Evolutionary conservation across 2,888 invertebrate species (phyloP).

Genomic region (Heliconius sara): DNA sequence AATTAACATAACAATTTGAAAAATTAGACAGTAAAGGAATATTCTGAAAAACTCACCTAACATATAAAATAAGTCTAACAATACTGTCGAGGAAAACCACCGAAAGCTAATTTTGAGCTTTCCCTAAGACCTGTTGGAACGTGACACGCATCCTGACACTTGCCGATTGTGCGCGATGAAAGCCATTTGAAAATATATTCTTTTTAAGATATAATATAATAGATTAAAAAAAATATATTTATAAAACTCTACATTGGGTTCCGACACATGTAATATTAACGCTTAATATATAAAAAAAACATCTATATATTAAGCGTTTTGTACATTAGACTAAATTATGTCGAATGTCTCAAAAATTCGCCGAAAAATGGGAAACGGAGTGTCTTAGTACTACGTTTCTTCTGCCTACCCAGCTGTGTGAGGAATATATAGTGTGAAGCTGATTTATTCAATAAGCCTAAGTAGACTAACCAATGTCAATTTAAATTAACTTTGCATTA

Average conservation of each 20-base stretch:
- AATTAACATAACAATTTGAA: neutral
- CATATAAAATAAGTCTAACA: slow-evolving; percentile 37
- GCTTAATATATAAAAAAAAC: no score
- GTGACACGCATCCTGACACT: slow-evolving; percentile 43
- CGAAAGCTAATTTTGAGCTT: slow-evolving; percentile 48
- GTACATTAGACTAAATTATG: no score
- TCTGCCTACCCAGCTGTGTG: neutral
- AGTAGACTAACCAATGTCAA: neutral
- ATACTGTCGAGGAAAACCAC: slow-evolving; percentile 38
- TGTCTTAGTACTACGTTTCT: neutral
- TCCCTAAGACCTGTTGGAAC: slow-evolving; percentile 44
- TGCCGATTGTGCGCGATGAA: slow-evolving; percentile 28
- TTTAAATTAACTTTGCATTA: slow-evolving; percentile 15
- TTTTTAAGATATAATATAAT: slow-evolving; percentile 9
- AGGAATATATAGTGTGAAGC: neutral
- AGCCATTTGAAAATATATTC: slow-evolving; percentile 27
- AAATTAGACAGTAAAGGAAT: neutral
- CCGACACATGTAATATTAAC: no score
- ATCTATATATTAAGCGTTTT: no score
- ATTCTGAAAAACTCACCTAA: slow-evolving; percentile 21
- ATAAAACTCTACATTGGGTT: neutral
- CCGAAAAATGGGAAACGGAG: neutral
- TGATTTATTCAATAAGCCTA: neutral
- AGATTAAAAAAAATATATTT: neutral
- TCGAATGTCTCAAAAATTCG: neutral